A percentile compares a stretch with the other conserved stretches of the same genome.
Evolutionary conservation across 2,888 invertebrate species (phyloP).

Genomic region (Camptogramma bilineatum): DNA sequence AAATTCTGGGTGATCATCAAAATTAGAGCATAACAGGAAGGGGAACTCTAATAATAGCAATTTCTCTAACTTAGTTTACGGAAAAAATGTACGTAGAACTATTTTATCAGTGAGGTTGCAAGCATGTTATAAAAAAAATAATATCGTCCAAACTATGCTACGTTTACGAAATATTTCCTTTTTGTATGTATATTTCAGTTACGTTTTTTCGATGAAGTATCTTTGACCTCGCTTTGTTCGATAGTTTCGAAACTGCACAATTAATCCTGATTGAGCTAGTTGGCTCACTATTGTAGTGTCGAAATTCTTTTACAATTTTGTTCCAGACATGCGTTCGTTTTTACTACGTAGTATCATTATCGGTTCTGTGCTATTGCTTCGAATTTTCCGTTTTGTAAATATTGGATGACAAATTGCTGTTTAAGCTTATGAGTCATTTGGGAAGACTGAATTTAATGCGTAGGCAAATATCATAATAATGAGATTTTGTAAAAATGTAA

Average conservation of each 20-base stretch:
- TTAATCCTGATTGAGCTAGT: constrained; percentile 12
- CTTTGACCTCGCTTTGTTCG: constrained; percentile 22
- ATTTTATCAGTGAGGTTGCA: too few species aligned
- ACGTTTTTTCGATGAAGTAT: constrained; percentile 1
- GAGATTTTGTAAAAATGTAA: not conserved
- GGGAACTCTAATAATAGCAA: too few species aligned
- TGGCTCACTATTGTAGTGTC: constrained; percentile 11
- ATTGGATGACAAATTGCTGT: not conserved
- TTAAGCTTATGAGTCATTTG: not conserved
- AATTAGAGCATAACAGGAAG: too few species aligned
- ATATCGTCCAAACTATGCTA: not conserved
- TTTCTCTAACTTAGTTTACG: too few species aligned
- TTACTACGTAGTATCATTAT: too few species aligned
- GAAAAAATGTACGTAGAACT: too few species aligned
- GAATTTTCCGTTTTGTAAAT: not conserved
- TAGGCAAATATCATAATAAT: not conserved
- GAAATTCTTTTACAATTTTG: constrained; percentile 4
- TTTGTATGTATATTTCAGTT: not conserved
- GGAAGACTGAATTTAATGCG: not conserved
- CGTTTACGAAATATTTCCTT: constrained; percentile 1
- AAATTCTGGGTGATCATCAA: too few species aligned
- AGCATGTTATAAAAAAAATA: not conserved
- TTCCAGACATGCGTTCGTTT: too few species aligned
- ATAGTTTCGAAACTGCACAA: constrained; percentile 24
- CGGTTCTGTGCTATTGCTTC: not conserved